phyloP scores from a whole-genome alignment of 2,888 invertebrate genomes.

The Serripes groenlandicus region DNA sequence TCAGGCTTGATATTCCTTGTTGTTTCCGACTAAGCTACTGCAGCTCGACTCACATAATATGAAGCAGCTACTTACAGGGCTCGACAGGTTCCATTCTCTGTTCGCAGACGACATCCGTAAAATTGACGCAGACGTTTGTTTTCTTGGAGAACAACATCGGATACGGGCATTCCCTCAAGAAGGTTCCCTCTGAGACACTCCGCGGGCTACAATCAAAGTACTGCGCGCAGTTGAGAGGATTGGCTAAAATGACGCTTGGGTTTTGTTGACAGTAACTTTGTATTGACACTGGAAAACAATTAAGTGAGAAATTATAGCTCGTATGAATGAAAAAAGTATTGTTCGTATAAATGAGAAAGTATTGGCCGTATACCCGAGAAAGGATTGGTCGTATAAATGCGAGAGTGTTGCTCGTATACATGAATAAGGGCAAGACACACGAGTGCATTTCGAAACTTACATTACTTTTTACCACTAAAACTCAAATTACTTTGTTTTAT shows the following conservation, averaged over 20 bases:
- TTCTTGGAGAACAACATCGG: constrained; percentile 68
- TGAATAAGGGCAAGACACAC: too few relatives aligned
- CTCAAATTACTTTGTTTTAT: too few relatives aligned
- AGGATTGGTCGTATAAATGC: too few relatives aligned
- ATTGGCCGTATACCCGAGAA: too few relatives aligned
- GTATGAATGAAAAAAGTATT: too few relatives aligned
- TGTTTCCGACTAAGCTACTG: too few relatives aligned
- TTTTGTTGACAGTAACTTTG: constrained; percentile 65
- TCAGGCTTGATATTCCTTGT: too few relatives aligned
- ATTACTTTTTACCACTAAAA: too few relatives aligned
- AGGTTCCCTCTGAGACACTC: constrained; percentile 68
- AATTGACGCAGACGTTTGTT: constrained; percentile 65
- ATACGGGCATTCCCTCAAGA: constrained; percentile 73
- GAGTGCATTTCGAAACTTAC: too few relatives aligned
- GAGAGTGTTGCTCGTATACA: too few relatives aligned
- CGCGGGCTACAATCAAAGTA: constrained; percentile 72
- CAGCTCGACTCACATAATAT: too few relatives aligned
- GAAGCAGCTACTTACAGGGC: constrained; percentile 76
- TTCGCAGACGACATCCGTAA: constrained; percentile 69
- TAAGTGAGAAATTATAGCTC: neutral
- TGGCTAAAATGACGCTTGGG: constrained; percentile 67
- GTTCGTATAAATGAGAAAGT: too few relatives aligned
- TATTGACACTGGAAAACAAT: constrained; percentile 60
- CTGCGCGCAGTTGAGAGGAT: constrained; percentile 73
- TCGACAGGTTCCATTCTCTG: constrained; percentile 63